These are phyloP conservation scores for Bombycilla garrulus DNA, from an alignment of 2,113 vertebrate species.

Conservation along the genomic window DNA sequence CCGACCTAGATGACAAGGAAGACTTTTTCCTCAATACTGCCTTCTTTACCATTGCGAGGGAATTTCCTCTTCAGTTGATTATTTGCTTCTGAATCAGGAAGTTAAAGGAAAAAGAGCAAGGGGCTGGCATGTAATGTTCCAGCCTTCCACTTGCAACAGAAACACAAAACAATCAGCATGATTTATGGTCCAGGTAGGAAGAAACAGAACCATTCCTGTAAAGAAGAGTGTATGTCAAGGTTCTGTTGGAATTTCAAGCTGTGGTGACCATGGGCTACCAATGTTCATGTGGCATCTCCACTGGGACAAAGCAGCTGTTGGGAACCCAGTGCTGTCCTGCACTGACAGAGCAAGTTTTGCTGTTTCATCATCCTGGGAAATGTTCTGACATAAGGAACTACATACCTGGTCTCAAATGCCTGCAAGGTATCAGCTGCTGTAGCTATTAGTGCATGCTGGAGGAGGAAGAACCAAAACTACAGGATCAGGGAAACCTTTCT, in stretches of 20 bases:
- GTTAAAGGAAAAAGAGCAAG: not conserved
- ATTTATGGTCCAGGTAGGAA: not conserved
- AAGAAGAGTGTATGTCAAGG: not conserved
- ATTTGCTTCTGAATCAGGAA: not conserved
- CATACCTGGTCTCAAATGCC: not conserved
- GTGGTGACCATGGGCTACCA: not conserved
- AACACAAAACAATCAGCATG: not conserved
- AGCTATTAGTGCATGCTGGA: not conserved
- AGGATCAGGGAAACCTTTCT: not conserved
- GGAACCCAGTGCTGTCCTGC: not conserved
- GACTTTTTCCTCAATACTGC: not conserved
- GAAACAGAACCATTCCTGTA: not conserved
- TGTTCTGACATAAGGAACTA: not conserved
- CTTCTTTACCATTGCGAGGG: not conserved
- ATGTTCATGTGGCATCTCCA: fast-evolving
- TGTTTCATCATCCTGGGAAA: not conserved
- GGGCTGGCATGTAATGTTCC: not conserved
- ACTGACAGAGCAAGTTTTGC: not conserved
- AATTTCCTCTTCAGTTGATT: not conserved
- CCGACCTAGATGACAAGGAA: not conserved
- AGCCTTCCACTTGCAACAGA: not conserved
- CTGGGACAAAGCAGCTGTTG: not conserved
- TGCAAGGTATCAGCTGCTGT: not conserved
- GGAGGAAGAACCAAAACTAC: not conserved
- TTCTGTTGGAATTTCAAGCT: not conserved